phyloP scores from a whole-genome alignment of 1,140 invertebrate genomes.

The Aphelenchoides besseyi region DNA sequence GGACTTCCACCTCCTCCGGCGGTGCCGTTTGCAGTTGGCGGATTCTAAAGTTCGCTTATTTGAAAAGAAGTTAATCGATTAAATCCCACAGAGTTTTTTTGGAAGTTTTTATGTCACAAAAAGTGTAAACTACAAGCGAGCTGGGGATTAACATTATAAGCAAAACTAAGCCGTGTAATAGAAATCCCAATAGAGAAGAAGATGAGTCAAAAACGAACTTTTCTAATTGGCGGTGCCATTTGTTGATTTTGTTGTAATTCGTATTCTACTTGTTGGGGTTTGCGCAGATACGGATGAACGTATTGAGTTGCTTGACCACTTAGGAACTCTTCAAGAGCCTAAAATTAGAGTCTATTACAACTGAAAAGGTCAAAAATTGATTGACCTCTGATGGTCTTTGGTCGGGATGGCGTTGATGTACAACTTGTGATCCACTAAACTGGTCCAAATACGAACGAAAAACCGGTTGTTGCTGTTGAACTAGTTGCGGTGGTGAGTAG shows the following conservation, averaged over 20 bases:
- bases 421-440: constrained; percentile 29
- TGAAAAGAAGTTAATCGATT: not conserved
- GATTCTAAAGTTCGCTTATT: constrained; percentile 4
- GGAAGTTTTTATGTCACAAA: not conserved
- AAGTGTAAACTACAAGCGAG: not conserved
- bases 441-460: constrained; percentile 12
- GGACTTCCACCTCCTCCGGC: constrained; percentile 30
- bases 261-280: constrained; percentile 38
- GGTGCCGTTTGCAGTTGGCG: not conserved
- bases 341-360: constrained; percentile 19
- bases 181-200: not conserved
- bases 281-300: constrained; percentile 35
- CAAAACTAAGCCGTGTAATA: not conserved
- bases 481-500: not conserved
- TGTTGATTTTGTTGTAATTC: constrained; percentile 37
- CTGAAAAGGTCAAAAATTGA: not conserved
- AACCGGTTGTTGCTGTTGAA: constrained; percentile 7
- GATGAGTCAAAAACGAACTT: not conserved
- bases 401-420: constrained; percentile 17
- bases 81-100: not conserved
- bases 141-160: not conserved
- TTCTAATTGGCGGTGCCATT: not conserved
- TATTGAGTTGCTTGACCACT: constrained; percentile 15
- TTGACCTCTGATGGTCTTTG: constrained; percentile 2
- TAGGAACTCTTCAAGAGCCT: constrained; percentile 19